A percentile compares a stretch with the other conserved stretches of the same genome.
Evolutionary conservation across 2,888 invertebrate species (phyloP).

Genomic region (Nomada lathburiana): DNA sequence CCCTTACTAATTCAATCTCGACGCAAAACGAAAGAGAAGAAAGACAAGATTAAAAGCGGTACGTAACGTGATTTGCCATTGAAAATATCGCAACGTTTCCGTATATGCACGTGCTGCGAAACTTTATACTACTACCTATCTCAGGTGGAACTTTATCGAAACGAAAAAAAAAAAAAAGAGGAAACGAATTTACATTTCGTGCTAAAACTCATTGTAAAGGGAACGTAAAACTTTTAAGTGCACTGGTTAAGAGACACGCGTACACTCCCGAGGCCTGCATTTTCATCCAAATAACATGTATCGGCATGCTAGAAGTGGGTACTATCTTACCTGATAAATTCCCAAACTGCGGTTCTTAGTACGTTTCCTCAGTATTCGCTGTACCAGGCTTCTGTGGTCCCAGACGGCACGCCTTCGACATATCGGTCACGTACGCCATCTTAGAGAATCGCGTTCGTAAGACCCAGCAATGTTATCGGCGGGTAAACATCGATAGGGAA

Average conservation of each 20-base stretch:
- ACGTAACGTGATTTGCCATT: constrained; percentile 13
- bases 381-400: constrained; percentile 40
- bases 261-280: constrained; percentile 17
- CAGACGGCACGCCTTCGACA: constrained; percentile 50
- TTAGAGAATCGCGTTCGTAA: constrained; percentile 60
- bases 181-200: constrained; percentile 58
- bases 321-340: constrained; percentile 64
- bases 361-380: constrained; percentile 23
- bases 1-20: not conserved
- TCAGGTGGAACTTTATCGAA: constrained; percentile 41
- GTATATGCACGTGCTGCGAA: constrained; percentile 16
- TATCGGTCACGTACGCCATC: constrained; percentile 69
- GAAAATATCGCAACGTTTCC: constrained; percentile 6
- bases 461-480: constrained; percentile 60
- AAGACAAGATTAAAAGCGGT: not conserved
- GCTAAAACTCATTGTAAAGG: constrained; percentile 51
- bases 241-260: constrained; percentile 38
- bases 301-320: constrained; percentile 30
- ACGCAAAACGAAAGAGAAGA: not conserved
- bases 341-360: constrained; percentile 43
- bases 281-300: constrained; percentile 49
- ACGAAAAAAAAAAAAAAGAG: not conserved
- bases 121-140: constrained; percentile 47
- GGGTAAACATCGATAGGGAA: constrained; percentile 67
- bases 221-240: constrained; percentile 55